Evolutionary conservation across 2,797 vertebrate genomes (phyloP).

Genomic region (Periophthalmus magnuspinnatus): DNA sequence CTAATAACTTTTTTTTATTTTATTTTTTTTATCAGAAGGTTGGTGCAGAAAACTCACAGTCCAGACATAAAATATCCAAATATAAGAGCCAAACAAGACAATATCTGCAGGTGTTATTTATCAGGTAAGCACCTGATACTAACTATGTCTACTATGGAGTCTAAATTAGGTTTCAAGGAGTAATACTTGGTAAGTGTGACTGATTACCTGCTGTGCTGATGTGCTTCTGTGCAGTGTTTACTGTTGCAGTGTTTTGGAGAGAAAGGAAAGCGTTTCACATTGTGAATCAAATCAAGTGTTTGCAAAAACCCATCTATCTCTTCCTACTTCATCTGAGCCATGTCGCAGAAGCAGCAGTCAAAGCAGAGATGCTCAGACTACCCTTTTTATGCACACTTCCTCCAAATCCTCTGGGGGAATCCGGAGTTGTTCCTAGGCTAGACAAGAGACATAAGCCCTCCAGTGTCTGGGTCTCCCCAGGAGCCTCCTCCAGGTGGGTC

Average conservation of each 20-base stretch:
- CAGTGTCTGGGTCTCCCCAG: too few relatives aligned
- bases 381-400: neutral
- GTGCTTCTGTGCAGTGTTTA: conserved; percentile 8
- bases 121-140: neutral
- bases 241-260: conserved; percentile 17
- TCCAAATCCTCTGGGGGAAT: neutral
- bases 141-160: neutral
- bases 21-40: neutral
- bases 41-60: neutral
- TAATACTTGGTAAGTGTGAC: conserved; percentile 26
- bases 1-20: too few relatives aligned
- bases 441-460: too few relatives aligned
- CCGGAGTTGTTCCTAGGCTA: too few relatives aligned
- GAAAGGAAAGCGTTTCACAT: neutral
- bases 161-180: conserved; percentile 23
- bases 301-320: neutral
- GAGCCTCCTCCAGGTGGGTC: neutral
- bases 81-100: neutral
- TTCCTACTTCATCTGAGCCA: neutral
- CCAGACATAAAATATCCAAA: neutral
- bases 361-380: neutral
- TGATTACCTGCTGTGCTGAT: conserved; percentile 23
- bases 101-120: conserved; percentile 11
- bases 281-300: neutral
- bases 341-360: too few relatives aligned